phyloP scores from a whole-genome alignment of 2,113 vertebrate species.

The Haemorhous mexicanus region DNA sequence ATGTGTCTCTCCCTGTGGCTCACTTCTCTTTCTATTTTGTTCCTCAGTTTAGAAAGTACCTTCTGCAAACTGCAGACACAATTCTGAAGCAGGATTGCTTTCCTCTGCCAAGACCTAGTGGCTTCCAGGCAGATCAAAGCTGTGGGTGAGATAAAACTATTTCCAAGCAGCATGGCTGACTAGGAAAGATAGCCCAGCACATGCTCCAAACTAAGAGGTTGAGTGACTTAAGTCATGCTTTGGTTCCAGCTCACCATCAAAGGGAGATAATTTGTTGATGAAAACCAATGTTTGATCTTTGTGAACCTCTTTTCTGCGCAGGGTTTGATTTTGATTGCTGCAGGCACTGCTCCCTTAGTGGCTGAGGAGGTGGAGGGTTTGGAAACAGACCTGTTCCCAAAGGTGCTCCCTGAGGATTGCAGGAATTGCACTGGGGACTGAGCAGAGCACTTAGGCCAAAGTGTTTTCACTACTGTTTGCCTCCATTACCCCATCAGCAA shows the following conservation, averaged over 20 bases:
- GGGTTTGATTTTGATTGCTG: neutral
- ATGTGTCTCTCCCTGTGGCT: neutral
- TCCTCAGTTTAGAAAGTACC: neutral
- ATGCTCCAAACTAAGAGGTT: neutral
- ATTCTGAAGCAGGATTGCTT: neutral
- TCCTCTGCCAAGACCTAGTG: neutral
- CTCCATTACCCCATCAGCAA: neutral
- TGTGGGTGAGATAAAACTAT: neutral
- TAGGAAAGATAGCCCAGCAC: neutral
- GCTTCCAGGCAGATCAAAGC: slow-evolving; percentile 30
- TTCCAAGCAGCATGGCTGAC: neutral
- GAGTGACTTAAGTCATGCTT: neutral
- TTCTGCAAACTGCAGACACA: slow-evolving; percentile 6
- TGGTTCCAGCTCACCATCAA: neutral
- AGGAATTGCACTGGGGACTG: neutral
- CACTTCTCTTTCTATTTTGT: neutral
- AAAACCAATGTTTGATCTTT: neutral
- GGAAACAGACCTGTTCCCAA: neutral
- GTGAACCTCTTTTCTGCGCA: neutral
- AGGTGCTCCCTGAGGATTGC: neutral
- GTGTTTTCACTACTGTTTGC: neutral
- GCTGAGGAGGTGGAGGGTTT: neutral
- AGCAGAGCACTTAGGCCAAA: neutral
- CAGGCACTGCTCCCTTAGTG: neutral
- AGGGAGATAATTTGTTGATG: neutral